Base-by-base conservation (phyloP, 2,113 vertebrate species). In the Danionella cerebrum region DNA sequence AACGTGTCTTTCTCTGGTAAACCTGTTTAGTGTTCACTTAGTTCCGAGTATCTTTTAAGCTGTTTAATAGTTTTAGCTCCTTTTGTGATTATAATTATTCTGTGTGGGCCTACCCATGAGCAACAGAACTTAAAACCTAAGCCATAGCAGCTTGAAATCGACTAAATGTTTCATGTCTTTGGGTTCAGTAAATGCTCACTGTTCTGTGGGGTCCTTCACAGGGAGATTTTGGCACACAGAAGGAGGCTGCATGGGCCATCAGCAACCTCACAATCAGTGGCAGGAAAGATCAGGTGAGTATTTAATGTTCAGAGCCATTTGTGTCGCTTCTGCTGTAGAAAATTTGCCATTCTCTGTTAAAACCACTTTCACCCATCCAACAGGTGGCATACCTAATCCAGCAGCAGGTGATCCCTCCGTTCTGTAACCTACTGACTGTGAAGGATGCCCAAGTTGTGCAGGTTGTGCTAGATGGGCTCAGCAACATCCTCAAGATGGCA, bases 401-500 rank as follows among this genome's bases (percentile, higher is more conserved):
- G 73, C 94, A 97, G 89, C 93, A 95, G 69, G 97, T 99, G 76
- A 96, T 98, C 73, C 97, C 95, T 76, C 97, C 97, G 3, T 99
- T 99, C 84, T 99, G 97, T 88, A 97, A 94, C 76, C 89, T 99
- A 84, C 90, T 99, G 80, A 96, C 88, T 33, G 97, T 99, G 84
- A 99, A 99, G 87, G 97, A 99, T 16, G 92, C 94, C 39, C 97
- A 99, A 75, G 97, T 99, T 60, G 96, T 98, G 63, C 97, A 99
- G 79, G 97, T 99, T 35, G 97, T 99, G 71, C 88, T 99, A 36
- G 97, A 99, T 50, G 97, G 97, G 69, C 89, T 99, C 82, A 99
- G 94, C 91, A 99, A 99, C 89, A 99, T 99, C 86, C 91, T 99
- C 71, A 99, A 98, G 89, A 99, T 99, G 97, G 95, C 95, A 22